Conservation (phyloP, 2,888 invertebrate genomes). For the Phengaris alcon region DNA sequence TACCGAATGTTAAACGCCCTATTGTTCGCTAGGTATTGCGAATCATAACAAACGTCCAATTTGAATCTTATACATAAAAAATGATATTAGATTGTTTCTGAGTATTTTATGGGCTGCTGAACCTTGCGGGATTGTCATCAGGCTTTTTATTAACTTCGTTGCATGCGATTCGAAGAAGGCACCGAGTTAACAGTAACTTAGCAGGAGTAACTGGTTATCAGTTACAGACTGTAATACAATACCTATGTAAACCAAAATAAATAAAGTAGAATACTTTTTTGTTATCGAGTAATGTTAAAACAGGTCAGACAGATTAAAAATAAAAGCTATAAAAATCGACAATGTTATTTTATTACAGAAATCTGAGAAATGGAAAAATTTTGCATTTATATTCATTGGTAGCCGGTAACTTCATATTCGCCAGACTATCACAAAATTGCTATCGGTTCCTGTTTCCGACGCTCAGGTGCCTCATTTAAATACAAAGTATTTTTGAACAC, state of each 20-base stretch:
- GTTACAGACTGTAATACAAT: too few species aligned
- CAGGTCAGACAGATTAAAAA: too few species aligned
- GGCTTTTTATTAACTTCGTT: background rate
- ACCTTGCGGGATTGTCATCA: background rate
- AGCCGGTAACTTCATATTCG: conserved; percentile 19
- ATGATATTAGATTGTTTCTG: conserved; percentile 6
- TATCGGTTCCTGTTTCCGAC: conserved; percentile 66
- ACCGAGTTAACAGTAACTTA: background rate
- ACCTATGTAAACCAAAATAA: too few species aligned
- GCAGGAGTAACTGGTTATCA: background rate
- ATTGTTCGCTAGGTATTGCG: conserved; percentile 46
- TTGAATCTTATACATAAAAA: conserved; percentile 3
- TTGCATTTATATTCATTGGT: background rate
- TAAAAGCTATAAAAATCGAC: background rate
- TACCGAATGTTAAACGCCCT: conserved; percentile 67
- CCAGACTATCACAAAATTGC: conserved; percentile 44
- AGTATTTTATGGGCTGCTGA: background rate
- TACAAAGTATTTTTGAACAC: conserved; percentile 56
- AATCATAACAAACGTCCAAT: conserved; percentile 19
- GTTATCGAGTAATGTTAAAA: background rate
- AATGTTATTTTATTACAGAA: background rate
- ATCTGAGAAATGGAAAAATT: background rate
- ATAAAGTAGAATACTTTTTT: too few species aligned
- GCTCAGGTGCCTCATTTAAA: conserved; percentile 57
- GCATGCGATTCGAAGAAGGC: background rate